Evolutionary conservation across 2,888 invertebrate species (phyloP).

Genomic region (Asteroscopus sphinx): DNA sequence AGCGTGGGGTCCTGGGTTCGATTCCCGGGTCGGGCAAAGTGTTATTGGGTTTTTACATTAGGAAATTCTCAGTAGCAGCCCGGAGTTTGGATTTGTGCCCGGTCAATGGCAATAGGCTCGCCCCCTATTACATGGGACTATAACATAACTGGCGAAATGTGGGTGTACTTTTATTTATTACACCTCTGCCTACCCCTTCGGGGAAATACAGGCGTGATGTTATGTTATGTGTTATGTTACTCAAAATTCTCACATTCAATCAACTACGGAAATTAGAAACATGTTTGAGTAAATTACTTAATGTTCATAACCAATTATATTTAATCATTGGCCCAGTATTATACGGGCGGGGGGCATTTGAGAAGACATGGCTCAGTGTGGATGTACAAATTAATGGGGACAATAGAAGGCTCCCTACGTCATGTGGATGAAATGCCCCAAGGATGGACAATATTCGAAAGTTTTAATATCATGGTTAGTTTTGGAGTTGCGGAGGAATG

Average conservation of each 20-base stretch:
- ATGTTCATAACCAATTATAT: conserved; percentile 40
- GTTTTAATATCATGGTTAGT: conserved; percentile 15
- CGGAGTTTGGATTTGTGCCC: no score
- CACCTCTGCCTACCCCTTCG: no score
- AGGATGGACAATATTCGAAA: conserved; percentile 8
- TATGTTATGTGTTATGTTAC: neutral
- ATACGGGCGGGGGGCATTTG: conserved; percentile 38
- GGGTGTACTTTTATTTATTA: no score
- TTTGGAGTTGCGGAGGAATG: no score
- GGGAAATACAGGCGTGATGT: no score
- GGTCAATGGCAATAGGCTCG: no score
- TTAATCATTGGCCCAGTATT: conserved; percentile 36
- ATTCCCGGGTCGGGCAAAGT: no score
- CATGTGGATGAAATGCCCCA: conserved; percentile 12
- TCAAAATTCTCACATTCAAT: conserved; percentile 4
- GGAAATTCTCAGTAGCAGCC: no score
- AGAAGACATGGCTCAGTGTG: conserved; percentile 8
- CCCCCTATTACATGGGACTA: no score
- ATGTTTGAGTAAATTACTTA: conserved; percentile 23
- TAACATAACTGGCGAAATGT: no score
- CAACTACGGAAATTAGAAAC: conserved; percentile 7
- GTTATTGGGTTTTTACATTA: no score
- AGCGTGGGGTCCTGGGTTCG: no score
- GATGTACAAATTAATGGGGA: conserved; percentile 32
- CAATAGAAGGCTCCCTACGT: conserved; percentile 16